A percentile compares a stretch with the other conserved stretches of the same genome.
Evolutionary conservation across 2,797 vertebrate genomes (phyloP).

Genomic region (Bufotes viridis): DNA sequence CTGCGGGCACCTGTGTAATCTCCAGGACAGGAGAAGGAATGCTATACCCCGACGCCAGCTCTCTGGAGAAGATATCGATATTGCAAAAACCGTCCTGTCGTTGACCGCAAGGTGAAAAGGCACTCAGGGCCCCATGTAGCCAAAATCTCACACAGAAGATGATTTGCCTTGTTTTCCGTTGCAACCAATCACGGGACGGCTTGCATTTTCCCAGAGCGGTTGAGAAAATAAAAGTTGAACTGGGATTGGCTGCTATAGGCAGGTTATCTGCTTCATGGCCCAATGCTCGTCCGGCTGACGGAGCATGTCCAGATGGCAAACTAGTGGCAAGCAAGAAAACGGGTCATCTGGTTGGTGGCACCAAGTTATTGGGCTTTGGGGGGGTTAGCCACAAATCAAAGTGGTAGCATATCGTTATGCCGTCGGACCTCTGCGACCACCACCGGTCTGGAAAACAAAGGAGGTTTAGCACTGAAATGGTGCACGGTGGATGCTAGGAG

Average conservation of each 20-base stretch:
- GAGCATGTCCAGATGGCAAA: too few relatives aligned
- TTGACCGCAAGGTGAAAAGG: neutral
- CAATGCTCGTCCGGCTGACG: too few relatives aligned
- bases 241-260: neutral
- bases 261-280: neutral
- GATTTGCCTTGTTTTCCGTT: neutral
- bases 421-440: too few relatives aligned
- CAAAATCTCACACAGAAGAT: neutral
- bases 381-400: too few relatives aligned
- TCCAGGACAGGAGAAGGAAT: slow-evolving; percentile 13
- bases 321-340: too few relatives aligned
- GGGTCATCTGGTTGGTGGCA: too few relatives aligned
- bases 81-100: neutral
- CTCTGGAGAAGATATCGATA: neutral
- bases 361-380: too few relatives aligned
- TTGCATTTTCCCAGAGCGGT: neutral
- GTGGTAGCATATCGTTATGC: too few relatives aligned
- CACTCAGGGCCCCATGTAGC: neutral
- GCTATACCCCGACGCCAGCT: neutral
- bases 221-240: neutral
- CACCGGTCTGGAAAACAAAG: too few relatives aligned
- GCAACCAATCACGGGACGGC: neutral
- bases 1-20: slow-evolving; percentile 54
- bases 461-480: too few relatives aligned
- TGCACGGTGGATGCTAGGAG: too few relatives aligned